Evolutionary conservation across 1,140 invertebrate genomes (phyloP), one percentile per base, ranked within the genome.

Genomic region (Philotrypesis tridentata): DNA sequence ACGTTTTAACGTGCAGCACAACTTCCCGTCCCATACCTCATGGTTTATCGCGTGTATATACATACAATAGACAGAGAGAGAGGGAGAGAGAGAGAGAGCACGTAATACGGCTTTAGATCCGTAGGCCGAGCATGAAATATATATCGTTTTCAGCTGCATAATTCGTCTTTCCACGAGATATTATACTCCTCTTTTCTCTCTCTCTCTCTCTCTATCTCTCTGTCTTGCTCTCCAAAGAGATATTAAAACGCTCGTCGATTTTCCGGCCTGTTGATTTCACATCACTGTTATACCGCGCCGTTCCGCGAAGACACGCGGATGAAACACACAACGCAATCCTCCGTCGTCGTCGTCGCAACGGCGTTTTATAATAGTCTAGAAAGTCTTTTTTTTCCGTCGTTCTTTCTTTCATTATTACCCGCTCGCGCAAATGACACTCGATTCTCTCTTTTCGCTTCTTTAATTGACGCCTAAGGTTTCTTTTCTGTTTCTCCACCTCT

Each of bases 381-480:
- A 74, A 74, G 55, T 74, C 31, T 12, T 27, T n/a, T n/a, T n/a
- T n/a, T n/a, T n/a, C n/a, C n/a, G n/a, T n/a, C 17, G 9, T 33
- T 48, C 17, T 48, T 48, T 48, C 1, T 14, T 21, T 55, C 1
- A 7, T 17, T 14, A 55, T 55, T 6, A 7, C 21, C 21, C n/a
- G n/a, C n/a, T n/a, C n/a, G n/a, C n/a, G n/a, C 48, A 55, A 55
- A 55, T 55, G 48, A 55, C 48, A 55, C 21, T 55, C 21, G 48
- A 55, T 55, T 55, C 48, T 5, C 48, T n/a, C 48, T n/a, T 29
- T 75, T 75, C 29, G 9, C 25, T 61, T n/a, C n/a, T 37, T 76
- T 65, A 65, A 76, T 76, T 76, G 40, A 12, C 73, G 37, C 14
- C n/a, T n/a, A 9, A 31, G 31, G 40, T 67, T 76, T 76, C 23